Evolutionary conservation across 2,888 invertebrate species (phyloP).

Genomic region (Neoascia interrupta): DNA sequence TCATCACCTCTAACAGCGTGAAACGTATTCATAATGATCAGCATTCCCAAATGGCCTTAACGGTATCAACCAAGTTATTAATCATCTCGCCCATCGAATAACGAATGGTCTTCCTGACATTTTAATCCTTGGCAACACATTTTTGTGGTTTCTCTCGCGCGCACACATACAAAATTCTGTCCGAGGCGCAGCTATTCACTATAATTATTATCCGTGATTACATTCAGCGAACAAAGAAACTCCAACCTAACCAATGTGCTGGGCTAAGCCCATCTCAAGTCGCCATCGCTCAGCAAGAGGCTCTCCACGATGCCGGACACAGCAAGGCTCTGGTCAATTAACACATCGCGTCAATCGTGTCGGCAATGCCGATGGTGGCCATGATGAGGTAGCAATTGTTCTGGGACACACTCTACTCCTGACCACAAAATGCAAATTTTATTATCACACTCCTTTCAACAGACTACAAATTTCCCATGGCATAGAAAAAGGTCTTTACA

Average conservation of each 20-base stretch:
- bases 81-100: slow-evolving; percentile 70
- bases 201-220: slow-evolving; percentile 69
- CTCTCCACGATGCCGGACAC: background rate
- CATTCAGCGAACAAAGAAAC: slow-evolving; percentile 56
- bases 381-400: slow-evolving; percentile 65
- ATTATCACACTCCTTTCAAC: slow-evolving; percentile 40
- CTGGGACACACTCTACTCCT: slow-evolving; percentile 48
- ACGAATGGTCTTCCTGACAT: slow-evolving; percentile 73
- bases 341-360: slow-evolving; percentile 29
- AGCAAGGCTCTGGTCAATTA: slow-evolving; percentile 56
- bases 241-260: slow-evolving; percentile 33
- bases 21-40: slow-evolving; percentile 48
- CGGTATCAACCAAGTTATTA: slow-evolving; percentile 68
- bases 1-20: background rate
- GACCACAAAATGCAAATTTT: slow-evolving; percentile 68
- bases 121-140: slow-evolving; percentile 72
- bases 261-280: slow-evolving; percentile 11
- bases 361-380: slow-evolving; percentile 21
- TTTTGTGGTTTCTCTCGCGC: slow-evolving; percentile 70
- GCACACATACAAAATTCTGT: slow-evolving; percentile 26
- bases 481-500: slow-evolving; percentile 9
- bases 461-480: slow-evolving; percentile 35
- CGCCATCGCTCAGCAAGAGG: slow-evolving; percentile 1
- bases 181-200: slow-evolving; percentile 68
- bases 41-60: slow-evolving; percentile 63